Evolutionary conservation across 2,113 vertebrate genomes (phyloP).

Genomic region (Muscicapa adusta): DNA sequence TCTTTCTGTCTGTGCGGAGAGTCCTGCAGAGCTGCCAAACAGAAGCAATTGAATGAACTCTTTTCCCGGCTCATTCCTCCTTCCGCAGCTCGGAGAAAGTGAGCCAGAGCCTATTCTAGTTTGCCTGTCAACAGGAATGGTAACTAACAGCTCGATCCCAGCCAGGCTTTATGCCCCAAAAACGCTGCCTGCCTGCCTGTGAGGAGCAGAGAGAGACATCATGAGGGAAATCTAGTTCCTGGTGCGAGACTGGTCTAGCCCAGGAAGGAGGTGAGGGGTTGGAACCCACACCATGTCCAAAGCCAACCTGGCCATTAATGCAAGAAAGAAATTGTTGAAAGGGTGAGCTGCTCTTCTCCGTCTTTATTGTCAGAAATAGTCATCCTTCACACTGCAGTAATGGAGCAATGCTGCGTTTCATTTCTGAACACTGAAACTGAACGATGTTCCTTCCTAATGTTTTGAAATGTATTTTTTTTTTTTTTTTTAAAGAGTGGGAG

Average conservation of each 20-base stretch:
- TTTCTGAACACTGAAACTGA: background rate
- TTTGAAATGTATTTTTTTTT: slow-evolving; percentile 13
- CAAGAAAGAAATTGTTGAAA: background rate
- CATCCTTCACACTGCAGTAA: background rate
- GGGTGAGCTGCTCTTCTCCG: background rate
- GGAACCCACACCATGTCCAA: background rate
- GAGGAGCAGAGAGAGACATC: background rate
- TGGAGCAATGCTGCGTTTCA: background rate
- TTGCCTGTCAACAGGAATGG: slow-evolving; percentile 64
- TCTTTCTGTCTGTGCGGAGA: slow-evolving; percentile 49
- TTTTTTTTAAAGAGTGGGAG: slow-evolving; percentile 26
- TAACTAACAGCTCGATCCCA: slow-evolving; percentile 31
- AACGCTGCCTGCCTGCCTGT: slow-evolving; percentile 16
- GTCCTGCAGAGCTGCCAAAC: slow-evolving; percentile 65
- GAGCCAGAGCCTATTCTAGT: slow-evolving; percentile 67
- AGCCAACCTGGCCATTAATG: background rate
- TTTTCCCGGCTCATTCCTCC: slow-evolving; percentile 57
- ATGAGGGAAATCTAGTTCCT: background rate
- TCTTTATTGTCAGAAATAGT: background rate
- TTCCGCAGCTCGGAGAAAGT: slow-evolving; percentile 56
- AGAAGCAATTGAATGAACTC: slow-evolving; percentile 65
- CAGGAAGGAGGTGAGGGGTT: background rate
- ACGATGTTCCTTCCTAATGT: background rate
- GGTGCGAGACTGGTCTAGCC: background rate
- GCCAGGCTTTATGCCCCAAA: slow-evolving; percentile 36